Evolutionary conservation across 2,888 invertebrate species (phyloP).

Genomic region (Gari tellinella): DNA sequence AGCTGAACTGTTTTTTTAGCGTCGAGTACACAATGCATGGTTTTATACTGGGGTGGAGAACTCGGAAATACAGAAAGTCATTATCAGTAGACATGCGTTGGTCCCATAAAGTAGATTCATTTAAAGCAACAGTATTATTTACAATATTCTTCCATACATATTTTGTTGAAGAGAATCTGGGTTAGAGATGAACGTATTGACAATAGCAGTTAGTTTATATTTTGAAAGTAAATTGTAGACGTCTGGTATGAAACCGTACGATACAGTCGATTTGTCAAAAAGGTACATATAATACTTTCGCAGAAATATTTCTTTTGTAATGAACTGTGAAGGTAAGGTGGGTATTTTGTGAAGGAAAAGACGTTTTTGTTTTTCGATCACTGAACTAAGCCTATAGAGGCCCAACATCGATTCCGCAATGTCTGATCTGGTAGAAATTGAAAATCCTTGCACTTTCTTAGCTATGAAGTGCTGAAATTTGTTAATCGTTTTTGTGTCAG

Average conservation of each 20-base stretch:
- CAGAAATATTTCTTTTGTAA: too few species aligned
- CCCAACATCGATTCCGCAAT: slow-evolving; percentile 1
- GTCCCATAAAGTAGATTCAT: not conserved
- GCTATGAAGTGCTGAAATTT: not conserved
- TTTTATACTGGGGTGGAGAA: not conserved
- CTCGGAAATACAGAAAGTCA: not conserved
- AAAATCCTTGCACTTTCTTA: not conserved
- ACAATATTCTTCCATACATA: not conserved
- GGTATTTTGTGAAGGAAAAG: not conserved
- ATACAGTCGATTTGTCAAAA: too few species aligned
- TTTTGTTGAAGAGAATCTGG: not conserved
- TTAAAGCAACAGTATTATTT: not conserved
- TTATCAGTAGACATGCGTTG: not conserved
- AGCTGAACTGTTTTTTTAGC: not conserved
- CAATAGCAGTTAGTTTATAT: not conserved
- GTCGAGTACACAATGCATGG: not conserved
- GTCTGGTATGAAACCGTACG: too few species aligned
- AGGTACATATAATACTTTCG: too few species aligned
- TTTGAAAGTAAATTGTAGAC: too few species aligned
- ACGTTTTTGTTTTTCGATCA: not conserved
- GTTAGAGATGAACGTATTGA: not conserved
- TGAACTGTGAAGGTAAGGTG: not conserved
- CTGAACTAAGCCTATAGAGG: not conserved
- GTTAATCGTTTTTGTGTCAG: not conserved
- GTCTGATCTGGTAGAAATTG: not conserved